Base-by-base conservation (phyloP, 92 coral and sea anemone species). In the Palythoa heliodiscus region DNA sequence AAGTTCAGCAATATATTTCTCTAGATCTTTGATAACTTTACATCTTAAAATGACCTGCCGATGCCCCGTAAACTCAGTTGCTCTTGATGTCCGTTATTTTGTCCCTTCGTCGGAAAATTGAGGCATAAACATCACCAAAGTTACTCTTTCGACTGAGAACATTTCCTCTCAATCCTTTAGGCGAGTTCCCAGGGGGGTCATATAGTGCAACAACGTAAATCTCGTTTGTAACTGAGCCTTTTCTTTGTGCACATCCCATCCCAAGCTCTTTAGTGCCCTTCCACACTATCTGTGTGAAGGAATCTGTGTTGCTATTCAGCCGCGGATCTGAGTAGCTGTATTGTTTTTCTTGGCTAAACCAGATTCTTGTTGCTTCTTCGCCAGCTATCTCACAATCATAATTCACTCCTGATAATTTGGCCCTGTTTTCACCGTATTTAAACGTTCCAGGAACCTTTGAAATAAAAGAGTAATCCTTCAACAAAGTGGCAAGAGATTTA, bases 201-300 rank as follows among this genome's bases (percentile, higher is more conserved):
- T 97, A 97, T 40, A 97, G 80, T 0, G 98, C 97, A 20, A 97
- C 98, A 3, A 97, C 95, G 39, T 91, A 97, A 4, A 97, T 93
- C 86, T 97, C 99, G 57, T 95, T 93, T 7, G 97, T 94, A 1
- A 97, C 89, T 7, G 98, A 88, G 19, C 99, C 99, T 40, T 95
- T 94, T 75, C 95, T 93, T 76, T 97, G 97, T 15, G 99, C 99
- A 66, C 99, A 97, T 10, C 99, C 99, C 92, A 97, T 89, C 60
- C 99, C 99, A 35, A 97, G 79, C 73, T 94, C 96, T 12, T 95
- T 91, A 14, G 91, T 94, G 43, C 88, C 94, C 82, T 93, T 92
- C 99, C 99, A 97, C 39, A 97, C 73, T 8, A 97, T 89, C 75
- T 97, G 99, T 0, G 99, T 97, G 84, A 97, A 97, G 37, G 99